These are phyloP conservation scores for Halichoerus grypus DNA, from an alignment of 2,113 vertebrate species.

Conservation along the genomic window DNA sequence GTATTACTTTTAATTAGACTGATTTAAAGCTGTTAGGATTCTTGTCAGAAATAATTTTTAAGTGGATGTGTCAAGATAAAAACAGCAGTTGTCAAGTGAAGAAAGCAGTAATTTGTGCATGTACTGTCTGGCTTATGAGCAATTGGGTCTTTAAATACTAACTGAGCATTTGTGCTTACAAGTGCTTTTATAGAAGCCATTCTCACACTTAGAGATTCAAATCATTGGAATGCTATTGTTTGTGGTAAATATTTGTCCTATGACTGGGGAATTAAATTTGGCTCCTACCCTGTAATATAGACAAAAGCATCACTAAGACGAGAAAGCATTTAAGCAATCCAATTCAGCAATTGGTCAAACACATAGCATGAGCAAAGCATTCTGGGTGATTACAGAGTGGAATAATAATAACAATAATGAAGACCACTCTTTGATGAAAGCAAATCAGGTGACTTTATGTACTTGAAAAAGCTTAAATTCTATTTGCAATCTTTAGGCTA, in stretches of 20 bases:
- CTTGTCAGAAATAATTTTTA: conserved; percentile 82
- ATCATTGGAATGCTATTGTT: conserved; percentile 72
- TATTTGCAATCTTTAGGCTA: not conserved
- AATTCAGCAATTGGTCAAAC: conserved; percentile 19
- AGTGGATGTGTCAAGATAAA: conserved; percentile 78
- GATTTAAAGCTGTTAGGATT: conserved; percentile 80
- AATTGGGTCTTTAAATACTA: conserved; percentile 52
- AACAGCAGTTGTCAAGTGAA: conserved; percentile 77
- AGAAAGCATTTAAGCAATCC: conserved; percentile 69
- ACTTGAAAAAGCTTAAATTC: conserved; percentile 27
- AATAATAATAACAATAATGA: not conserved
- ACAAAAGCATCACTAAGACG: conserved; percentile 70
- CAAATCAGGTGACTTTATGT: not conserved
- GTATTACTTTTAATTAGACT: conserved; percentile 79
- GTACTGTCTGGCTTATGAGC: conserved; percentile 60
- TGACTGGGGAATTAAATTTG: conserved; percentile 75
- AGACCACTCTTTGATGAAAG: conserved; percentile 45
- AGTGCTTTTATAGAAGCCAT: conserved; percentile 38
- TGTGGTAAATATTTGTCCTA: conserved; percentile 80
- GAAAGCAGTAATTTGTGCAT: conserved; percentile 68
- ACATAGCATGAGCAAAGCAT: conserved; percentile 29
- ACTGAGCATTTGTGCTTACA: conserved; percentile 46
- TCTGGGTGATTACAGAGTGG: conserved; percentile 69
- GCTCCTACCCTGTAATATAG: conserved; percentile 69
- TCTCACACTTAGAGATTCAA: conserved; percentile 60